Conservation (phyloP, 1,140 invertebrate genomes). For the Bombus vancouverensis region DNA sequence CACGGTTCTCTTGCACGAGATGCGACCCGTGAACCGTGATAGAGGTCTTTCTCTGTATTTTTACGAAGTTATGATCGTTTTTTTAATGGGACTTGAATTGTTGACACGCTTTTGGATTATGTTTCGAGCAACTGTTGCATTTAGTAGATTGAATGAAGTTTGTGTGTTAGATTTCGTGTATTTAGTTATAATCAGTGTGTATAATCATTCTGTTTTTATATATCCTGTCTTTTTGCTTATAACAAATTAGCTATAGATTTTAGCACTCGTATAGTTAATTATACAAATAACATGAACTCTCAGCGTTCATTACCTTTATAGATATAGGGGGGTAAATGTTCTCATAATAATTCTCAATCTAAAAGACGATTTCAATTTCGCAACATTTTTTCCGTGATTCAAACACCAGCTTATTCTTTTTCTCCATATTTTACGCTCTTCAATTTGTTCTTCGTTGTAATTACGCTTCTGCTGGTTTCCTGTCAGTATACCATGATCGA, state of each 20-base stretch:
- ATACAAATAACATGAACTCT: too few species aligned
- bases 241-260: too few species aligned
- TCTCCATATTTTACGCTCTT: neutral
- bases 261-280: too few species aligned
- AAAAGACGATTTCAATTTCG: neutral
- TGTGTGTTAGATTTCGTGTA: too few species aligned
- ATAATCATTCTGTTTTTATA: too few species aligned
- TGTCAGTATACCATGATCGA: neutral
- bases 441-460: conserved; percentile 15
- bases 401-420: neutral
- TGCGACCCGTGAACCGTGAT: neutral
- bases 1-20: neutral
- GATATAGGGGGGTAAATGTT: too few species aligned
- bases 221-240: too few species aligned
- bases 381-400: too few species aligned
- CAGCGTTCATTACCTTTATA: too few species aligned
- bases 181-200: too few species aligned
- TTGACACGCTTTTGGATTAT: too few species aligned
- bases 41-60: neutral
- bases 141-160: too few species aligned
- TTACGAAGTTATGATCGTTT: neutral
- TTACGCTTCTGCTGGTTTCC: neutral
- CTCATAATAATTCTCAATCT: neutral
- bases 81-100: neutral
- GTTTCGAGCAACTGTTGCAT: neutral